Percentiles rank a stretch among this genome's conserved stretches.
phyloP scores from a whole-genome alignment of 1,140 invertebrate species.

The Diorhabda carinulata region DNA sequence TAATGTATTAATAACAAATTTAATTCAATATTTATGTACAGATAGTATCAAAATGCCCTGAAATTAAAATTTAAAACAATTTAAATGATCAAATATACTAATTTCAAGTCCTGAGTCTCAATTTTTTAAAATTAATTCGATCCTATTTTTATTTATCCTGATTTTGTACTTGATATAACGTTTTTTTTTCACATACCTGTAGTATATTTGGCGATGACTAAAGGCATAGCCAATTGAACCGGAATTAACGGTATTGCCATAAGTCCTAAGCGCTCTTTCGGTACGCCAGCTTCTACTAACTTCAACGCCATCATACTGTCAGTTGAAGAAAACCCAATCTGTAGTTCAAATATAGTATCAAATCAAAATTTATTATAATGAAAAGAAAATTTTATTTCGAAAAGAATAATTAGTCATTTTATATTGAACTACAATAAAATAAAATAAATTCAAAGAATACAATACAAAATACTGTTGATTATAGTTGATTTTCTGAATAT shows the following conservation, averaged over 20 bases:
- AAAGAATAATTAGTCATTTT: background rate
- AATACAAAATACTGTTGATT: no score
- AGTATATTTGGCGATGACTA: slow-evolving; percentile 64
- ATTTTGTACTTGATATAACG: no score
- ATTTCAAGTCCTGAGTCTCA: no score
- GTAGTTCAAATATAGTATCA: slow-evolving; percentile 34
- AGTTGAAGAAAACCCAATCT: slow-evolving; percentile 94
- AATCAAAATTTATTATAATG: background rate
- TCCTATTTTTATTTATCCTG: no score
- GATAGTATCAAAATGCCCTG: no score
- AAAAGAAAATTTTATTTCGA: background rate
- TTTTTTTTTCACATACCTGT: slow-evolving; percentile 30
- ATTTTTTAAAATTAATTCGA: no score
- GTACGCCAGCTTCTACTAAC: slow-evolving; percentile 90
- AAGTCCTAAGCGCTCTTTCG: slow-evolving; percentile 90
- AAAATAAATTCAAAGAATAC: background rate
- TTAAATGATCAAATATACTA: no score
- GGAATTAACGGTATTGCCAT: slow-evolving; percentile 90
- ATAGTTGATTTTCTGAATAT: no score
- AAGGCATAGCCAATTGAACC: slow-evolving; percentile 89
- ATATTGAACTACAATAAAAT: slow-evolving; percentile 8
- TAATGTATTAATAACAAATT: no score
- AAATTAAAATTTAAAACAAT: no score
- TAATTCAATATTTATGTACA: no score
- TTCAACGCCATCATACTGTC: slow-evolving; percentile 94